A percentile compares a stretch with the other conserved stretches of the same genome.
Conservation (phyloP, 1,140 invertebrate genomes). For the Ephestia elutella region DNA sequence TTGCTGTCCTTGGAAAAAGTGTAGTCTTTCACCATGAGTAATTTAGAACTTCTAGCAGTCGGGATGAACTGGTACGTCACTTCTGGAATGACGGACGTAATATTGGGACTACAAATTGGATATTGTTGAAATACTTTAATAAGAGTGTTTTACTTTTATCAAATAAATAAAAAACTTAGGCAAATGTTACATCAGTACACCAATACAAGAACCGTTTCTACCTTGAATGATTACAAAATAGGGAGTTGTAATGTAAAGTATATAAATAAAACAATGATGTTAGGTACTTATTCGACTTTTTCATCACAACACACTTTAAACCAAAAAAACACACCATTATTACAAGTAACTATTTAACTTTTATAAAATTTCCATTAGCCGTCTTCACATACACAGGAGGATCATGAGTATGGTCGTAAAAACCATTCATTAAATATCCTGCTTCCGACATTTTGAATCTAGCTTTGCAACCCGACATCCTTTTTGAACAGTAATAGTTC, state of each 20-base stretch:
- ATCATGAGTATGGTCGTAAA: slow-evolving; percentile 29
- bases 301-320: too few species aligned
- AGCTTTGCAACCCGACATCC: slow-evolving; percentile 28
- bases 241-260: too few species aligned
- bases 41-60: slow-evolving; percentile 20
- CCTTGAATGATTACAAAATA: too few species aligned
- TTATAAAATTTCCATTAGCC: slow-evolving; percentile 19
- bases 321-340: too few species aligned
- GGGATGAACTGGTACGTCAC: slow-evolving; percentile 4
- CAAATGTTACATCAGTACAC: too few species aligned
- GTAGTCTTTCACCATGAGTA: slow-evolving; percentile 33
- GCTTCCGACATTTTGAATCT: slow-evolving; percentile 29
- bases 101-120: background rate
- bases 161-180: too few species aligned
- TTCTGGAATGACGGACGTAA: slow-evolving; percentile 3
- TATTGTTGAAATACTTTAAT: background rate
- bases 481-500: slow-evolving; percentile 50
- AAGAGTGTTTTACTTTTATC: too few species aligned
- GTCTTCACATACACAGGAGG: slow-evolving; percentile 33
- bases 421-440: slow-evolving; percentile 24
- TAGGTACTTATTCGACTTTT: too few species aligned
- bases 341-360: background rate
- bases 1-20: slow-evolving; percentile 30
- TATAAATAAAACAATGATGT: too few species aligned
- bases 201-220: too few species aligned